A percentile compares a stretch with the other conserved stretches of the same genome.
phyloP scores from a whole-genome alignment of 2,888 invertebrate genomes.

The Ypsolopha scabrella region DNA sequence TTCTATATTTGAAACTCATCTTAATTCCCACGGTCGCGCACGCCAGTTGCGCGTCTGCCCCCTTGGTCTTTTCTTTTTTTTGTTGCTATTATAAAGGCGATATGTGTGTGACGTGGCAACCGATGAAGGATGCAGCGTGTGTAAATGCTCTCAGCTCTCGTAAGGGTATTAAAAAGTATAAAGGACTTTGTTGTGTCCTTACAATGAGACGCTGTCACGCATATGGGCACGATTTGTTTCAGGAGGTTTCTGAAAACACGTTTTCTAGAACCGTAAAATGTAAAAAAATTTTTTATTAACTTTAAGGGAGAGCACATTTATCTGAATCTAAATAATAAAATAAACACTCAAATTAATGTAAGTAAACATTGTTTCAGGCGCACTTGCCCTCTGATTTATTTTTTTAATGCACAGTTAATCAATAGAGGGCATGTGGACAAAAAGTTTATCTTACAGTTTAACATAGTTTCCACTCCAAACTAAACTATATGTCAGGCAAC shows the following conservation, averaged over 20 bases:
- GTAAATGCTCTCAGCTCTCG: constrained; percentile 8
- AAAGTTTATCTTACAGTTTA: constrained; percentile 18
- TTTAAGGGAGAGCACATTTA: constrained; percentile 12
- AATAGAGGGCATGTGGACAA: constrained; percentile 44
- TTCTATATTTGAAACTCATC: constrained; percentile 63
- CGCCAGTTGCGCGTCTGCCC: constrained; percentile 65
- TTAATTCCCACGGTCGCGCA: constrained; percentile 67
- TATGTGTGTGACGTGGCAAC: constrained; percentile 49
- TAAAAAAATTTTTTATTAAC: background rate
- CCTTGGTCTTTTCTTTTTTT: constrained; percentile 34
- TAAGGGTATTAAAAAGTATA: background rate
- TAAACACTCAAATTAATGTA: constrained; percentile 26
- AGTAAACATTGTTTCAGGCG: constrained; percentile 39
- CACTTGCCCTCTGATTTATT: constrained; percentile 41
- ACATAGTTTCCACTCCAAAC: background rate
- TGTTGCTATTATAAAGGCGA: constrained; percentile 20
- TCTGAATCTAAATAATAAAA: constrained; percentile 18
- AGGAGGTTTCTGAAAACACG: no score
- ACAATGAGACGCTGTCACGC: background rate
- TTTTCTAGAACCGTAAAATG: background rate
- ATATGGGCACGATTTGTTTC: no score
- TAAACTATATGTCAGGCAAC: background rate
- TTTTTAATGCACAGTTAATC: constrained; percentile 49
- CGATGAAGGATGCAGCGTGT: constrained; percentile 27
- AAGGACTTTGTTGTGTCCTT: background rate